A percentile compares a stretch with the other conserved stretches of the same genome.
Conservation (phyloP, 2,113 vertebrate genomes). For the Sphaerodactylus townsendi region DNA sequence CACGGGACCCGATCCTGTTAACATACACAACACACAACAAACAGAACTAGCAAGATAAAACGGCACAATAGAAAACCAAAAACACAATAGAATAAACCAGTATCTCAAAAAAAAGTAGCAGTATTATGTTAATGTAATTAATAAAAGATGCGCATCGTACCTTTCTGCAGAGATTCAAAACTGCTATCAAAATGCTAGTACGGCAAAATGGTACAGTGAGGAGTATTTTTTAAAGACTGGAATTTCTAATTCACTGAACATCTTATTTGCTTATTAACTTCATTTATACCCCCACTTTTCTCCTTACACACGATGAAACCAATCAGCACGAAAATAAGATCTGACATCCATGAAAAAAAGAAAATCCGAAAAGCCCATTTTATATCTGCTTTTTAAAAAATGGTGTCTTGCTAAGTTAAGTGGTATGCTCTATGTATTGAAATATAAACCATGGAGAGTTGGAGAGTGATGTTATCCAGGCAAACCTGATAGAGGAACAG, state of each 20-base stretch:
- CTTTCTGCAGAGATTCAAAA: too few species aligned
- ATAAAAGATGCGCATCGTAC: constrained; percentile 2
- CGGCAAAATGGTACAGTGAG: too few species aligned
- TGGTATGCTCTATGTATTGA: background rate
- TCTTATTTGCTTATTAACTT: background rate
- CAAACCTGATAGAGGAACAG: background rate
- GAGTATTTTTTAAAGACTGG: background rate
- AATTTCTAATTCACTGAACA: background rate
- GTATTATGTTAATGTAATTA: background rate
- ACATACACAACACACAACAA: too few species aligned
- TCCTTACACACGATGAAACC: background rate
- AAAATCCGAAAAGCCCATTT: background rate
- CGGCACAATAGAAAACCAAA: too few species aligned
- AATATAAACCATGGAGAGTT: background rate
- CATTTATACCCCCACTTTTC: too few species aligned
- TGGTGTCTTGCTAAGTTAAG: background rate
- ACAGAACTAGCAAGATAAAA: too few species aligned
- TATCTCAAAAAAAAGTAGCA: constrained; percentile 35
- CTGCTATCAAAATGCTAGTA: too few species aligned
- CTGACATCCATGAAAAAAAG: background rate
- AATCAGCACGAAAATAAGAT: background rate
- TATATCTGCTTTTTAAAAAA: too few species aligned
- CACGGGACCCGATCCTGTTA: too few species aligned
- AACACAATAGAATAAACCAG: background rate
- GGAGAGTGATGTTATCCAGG: too few species aligned